Evolutionary conservation across 2,797 vertebrate species (phyloP), one percentile per base, ranked within the genome.

Genomic region (Galagoides demidoff): DNA sequence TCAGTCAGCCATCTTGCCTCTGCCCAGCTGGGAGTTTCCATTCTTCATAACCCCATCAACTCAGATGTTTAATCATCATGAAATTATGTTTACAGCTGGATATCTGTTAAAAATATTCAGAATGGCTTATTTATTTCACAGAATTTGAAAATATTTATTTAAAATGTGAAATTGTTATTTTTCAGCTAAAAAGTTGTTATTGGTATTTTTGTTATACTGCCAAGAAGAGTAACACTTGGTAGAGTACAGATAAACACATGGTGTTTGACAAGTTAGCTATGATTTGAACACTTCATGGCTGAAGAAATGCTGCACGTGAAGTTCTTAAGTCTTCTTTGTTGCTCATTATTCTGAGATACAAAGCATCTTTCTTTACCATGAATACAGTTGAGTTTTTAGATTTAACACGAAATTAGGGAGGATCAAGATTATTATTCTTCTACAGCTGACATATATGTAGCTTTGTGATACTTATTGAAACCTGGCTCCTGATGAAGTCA

Each of bases 81-180:
- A 43, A 92, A 90, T 90, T 61, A 90, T 88, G 16, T 49, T 85
- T 12, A 88, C 25, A 49, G 27, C n/a, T 77, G 17, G 29, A 19
- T 88, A 78, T 37, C 22, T 68, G 31, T 59, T 89, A 84, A 61
- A 81, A 92, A 59, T 68, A 34, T 45, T 59, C 31, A 82, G 25
- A 84, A 43, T 39, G 3, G 37, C 27, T 66, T 92, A 57, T 64
- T 74, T 96, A 78, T 37, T 91, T 89, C 76, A 88, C 6, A 86
- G 2, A 87, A 91, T 77, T 90, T 93, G 85, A 71, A 73, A 95
- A 79, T 73, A 59, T 79, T 95, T 92, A 73, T 81, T 39, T 22
- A 49, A 95, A 86, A 86, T 52, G 25, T 86, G 27, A 79, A 84
- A 61, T 5, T 52, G 25, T 34, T 5, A 37, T 76, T 76, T 92